Evolutionary conservation across 2,888 invertebrate genomes (phyloP), one percentile per base, ranked within the genome.

Genomic region (Eupithecia pulchellata): DNA sequence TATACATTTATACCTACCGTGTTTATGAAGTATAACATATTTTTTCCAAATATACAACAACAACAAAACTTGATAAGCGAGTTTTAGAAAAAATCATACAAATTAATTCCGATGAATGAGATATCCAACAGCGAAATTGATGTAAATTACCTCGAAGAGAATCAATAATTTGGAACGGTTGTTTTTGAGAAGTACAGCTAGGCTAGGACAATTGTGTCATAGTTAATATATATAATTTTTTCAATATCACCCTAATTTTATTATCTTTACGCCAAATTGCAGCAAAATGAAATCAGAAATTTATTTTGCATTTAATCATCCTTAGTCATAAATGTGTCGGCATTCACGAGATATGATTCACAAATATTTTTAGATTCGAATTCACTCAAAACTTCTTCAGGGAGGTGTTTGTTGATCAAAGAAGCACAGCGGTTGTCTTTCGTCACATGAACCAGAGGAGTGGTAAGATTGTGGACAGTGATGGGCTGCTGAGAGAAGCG

Each of bases 321-420:
- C 29, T 0, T 20, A 2, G 73, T 69, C 82, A 84, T 83, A 66
- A 82, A 84, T 1, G 75, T 71, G n/a, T 84, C 79, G 1, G 78
- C 74, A 36, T 83, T 83, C 4, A 81, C 47, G 0, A 86, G 66
- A 64, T 87, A 90, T 0, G 86, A 81, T n/a, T 87, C 85, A 63
- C 90, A 90, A 2, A 85, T 76, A 60, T 88, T 88, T 58, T 73
- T 84, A 4, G 78, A 79, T 6, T 86, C 76, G 61, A 85, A 91
- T 0, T 57, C 75, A 17, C 84, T 73, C 6, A 86, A 13, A 3
- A 87, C 66, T 0, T 84, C 79, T 0, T 73, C 71, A 4, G 83
- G 81, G 0, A 90, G 79, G 55, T 87, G 77, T 1, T 77, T 75
- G 73, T 91, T 90, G 11, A 90, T 78, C 27, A 87, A 80, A 9